Conservation (phyloP, 2,797 vertebrate species). For the Sarcoramphus papa region DNA sequence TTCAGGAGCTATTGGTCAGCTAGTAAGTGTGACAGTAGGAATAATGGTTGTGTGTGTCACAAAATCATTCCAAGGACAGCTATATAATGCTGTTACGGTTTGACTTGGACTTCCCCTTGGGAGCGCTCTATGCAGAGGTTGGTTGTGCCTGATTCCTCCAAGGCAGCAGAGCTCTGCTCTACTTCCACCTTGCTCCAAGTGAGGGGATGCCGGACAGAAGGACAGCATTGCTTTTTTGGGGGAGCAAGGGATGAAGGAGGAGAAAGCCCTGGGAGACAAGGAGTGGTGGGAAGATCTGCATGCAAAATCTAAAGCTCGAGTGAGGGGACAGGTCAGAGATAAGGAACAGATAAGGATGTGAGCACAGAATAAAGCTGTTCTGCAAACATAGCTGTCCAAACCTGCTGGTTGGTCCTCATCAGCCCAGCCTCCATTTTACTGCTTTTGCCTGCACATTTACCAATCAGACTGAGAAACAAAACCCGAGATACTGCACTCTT, state of each 20-base stretch:
- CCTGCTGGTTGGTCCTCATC: background rate
- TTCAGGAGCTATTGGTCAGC: background rate
- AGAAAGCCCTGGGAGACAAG: background rate
- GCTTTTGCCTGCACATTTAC: background rate
- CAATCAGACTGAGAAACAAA: background rate
- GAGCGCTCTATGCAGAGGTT: background rate
- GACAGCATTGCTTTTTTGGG: background rate
- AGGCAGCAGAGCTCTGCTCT: background rate
- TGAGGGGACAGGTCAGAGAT: background rate
- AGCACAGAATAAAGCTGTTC: background rate
- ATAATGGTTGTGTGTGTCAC: background rate
- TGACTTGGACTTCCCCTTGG: background rate
- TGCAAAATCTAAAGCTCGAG: background rate
- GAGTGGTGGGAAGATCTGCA: background rate
- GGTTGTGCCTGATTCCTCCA: background rate
- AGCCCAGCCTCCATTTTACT: background rate
- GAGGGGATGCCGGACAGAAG: background rate
- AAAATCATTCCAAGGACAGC: background rate
- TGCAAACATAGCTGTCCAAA: background rate
- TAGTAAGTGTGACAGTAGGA: background rate
- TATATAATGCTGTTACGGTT: background rate
- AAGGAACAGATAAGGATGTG: background rate
- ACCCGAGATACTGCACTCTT: background rate
- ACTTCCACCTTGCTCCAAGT: background rate
- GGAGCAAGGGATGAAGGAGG: background rate